Evolutionary conservation across 2,888 invertebrate species (phyloP).

Genomic region (Polyommatus iphigenia): DNA sequence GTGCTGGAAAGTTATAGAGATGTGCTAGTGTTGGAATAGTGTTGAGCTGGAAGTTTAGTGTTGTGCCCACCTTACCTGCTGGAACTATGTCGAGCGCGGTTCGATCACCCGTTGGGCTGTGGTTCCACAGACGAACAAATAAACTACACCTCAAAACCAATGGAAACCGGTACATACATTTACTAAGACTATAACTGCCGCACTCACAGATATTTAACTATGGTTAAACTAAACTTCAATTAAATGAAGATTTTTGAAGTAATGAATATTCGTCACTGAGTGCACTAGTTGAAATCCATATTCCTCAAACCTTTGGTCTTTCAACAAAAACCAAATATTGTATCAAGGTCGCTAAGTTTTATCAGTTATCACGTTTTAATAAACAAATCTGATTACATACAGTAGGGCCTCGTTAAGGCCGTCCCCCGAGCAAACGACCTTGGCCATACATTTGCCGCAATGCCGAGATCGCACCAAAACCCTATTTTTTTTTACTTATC

Average conservation of each 20-base stretch:
- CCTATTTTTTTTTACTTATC: no score
- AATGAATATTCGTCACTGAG: no score
- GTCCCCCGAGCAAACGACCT: no score
- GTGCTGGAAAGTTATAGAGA: slow-evolving; percentile 37
- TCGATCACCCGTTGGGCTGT: slow-evolving; percentile 66
- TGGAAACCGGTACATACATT: slow-evolving; percentile 67
- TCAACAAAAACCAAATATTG: no score
- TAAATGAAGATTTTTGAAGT: no score
- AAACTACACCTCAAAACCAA: slow-evolving; percentile 65
- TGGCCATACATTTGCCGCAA: no score
- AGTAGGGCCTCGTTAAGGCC: no score
- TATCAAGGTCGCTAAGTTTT: background rate
- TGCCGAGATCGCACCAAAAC: no score
- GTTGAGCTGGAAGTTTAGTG: slow-evolving; percentile 56
- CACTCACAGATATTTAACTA: background rate
- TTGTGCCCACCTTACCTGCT: slow-evolving; percentile 51
- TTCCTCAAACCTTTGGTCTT: no score
- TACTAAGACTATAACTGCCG: no score
- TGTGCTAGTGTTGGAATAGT: slow-evolving; percentile 41
- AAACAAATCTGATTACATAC: background rate
- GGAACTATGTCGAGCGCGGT: slow-evolving; percentile 64
- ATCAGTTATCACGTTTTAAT: background rate
- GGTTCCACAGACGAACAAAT: slow-evolving; percentile 68
- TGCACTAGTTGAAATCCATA: no score
- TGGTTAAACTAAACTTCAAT: background rate